Evolutionary conservation across 1,140 invertebrate genomes (phyloP).

Genomic region (Zaprionus vittiger): DNA sequence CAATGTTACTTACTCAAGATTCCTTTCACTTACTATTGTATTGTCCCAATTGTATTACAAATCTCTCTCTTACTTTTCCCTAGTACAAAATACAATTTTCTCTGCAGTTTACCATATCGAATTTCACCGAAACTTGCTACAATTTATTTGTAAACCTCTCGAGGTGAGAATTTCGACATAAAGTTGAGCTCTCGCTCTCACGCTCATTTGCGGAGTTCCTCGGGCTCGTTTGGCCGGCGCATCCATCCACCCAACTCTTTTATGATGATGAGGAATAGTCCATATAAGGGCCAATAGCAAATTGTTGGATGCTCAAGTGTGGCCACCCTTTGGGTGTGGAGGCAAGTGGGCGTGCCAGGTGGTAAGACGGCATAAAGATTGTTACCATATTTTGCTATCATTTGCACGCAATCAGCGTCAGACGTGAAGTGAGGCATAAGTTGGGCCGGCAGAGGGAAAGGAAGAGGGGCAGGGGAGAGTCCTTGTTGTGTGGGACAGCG

Average conservation of each 20-base stretch:
- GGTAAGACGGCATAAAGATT: slow-evolving; percentile 69
- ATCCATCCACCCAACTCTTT: slow-evolving; percentile 20
- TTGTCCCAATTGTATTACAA: too few species aligned
- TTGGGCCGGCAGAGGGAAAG: not conserved
- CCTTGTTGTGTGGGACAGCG: not conserved
- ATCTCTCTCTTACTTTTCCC: not conserved
- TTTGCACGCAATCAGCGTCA: slow-evolving; percentile 76
- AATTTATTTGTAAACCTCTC: slow-evolving; percentile 9
- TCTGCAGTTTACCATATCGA: not conserved
- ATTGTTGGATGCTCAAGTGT: slow-evolving; percentile 3
- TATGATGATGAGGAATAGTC: not conserved
- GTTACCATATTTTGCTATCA: slow-evolving; percentile 79
- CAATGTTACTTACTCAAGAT: not conserved
- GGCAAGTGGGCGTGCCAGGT: slow-evolving; percentile 2
- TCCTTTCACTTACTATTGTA: not conserved
- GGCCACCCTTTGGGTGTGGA: not conserved
- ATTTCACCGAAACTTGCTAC: not conserved
- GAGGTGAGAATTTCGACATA: not conserved
- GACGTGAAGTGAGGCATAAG: slow-evolving; percentile 25
- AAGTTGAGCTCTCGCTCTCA: not conserved
- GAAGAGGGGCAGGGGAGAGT: not conserved
- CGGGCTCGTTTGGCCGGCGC: not conserved
- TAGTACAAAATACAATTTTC: not conserved
- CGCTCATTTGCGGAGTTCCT: not conserved
- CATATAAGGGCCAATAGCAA: slow-evolving; percentile 16